Conservation (phyloP, 2,888 invertebrate genomes). For the Trichogramma evanescens region DNA sequence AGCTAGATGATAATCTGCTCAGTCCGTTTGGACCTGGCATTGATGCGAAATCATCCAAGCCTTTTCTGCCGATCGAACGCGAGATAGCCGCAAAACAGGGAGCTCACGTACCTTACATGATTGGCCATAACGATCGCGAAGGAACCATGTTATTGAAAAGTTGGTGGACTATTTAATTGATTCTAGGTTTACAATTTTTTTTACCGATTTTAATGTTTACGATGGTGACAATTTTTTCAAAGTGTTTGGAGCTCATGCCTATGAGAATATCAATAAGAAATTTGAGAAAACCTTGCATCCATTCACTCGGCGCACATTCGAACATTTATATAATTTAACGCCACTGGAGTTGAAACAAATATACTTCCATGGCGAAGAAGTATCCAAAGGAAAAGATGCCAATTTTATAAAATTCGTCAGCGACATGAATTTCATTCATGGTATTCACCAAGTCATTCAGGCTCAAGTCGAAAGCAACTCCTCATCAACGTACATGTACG, state of each 20-base stretch:
- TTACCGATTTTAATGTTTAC: too few relatives aligned
- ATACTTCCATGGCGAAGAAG: conserved; percentile 29
- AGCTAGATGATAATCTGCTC: conserved; percentile 22
- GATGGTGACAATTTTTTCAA: not conserved
- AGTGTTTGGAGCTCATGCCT: not conserved
- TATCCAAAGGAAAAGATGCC: conserved; percentile 32
- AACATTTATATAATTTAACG: conserved; percentile 19
- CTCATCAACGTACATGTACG: conserved; percentile 52
- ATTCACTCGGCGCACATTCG: conserved; percentile 11
- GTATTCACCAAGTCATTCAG: conserved; percentile 44
- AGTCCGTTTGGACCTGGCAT: conserved; percentile 25
- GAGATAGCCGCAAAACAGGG: conserved; percentile 15
- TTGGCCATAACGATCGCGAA: conserved; percentile 32
- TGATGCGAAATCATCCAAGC: conserved; percentile 27
- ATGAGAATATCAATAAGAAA: not conserved
- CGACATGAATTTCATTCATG: conserved; percentile 51
- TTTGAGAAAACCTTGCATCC: conserved; percentile 17
- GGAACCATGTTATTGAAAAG: conserved; percentile 18
- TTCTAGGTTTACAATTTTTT: too few relatives aligned
- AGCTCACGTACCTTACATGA: conserved; percentile 30
- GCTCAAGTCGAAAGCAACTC: conserved; percentile 45
- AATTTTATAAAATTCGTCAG: conserved; percentile 50
- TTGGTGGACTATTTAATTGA: not conserved
- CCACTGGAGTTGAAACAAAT: conserved; percentile 23
- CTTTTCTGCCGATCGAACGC: conserved; percentile 25